Conservation (phyloP, 1,140 invertebrate species). For the Mactra quadrangularis region DNA sequence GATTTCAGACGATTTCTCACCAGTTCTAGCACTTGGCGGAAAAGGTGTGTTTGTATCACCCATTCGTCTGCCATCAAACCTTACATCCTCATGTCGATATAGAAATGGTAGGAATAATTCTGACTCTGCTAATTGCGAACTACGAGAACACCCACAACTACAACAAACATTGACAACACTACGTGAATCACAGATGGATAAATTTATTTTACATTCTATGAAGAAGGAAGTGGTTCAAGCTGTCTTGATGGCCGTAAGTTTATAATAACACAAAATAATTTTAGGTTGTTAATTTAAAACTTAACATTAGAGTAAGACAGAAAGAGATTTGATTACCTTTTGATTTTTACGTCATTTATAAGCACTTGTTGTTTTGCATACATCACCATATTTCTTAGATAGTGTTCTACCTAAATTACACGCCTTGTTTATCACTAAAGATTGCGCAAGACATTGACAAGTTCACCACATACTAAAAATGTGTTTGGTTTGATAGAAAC, state of each 20-base stretch:
- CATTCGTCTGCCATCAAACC: constrained; percentile 72
- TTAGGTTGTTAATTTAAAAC: too few relatives aligned
- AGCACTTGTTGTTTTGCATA: too few relatives aligned
- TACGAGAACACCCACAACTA: constrained; percentile 64
- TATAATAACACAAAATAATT: background rate
- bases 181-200: constrained; percentile 70
- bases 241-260: constrained; percentile 75
- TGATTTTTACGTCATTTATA: too few relatives aligned
- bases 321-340: too few relatives aligned
- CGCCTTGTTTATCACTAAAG: too few relatives aligned
- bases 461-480: too few relatives aligned
- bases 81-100: constrained; percentile 50
- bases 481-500: too few relatives aligned
- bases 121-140: background rate
- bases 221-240: constrained; percentile 72
- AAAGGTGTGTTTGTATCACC: constrained; percentile 73
- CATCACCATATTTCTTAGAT: too few relatives aligned
- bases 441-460: too few relatives aligned
- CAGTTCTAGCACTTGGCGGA: constrained; percentile 71
- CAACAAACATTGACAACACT: constrained; percentile 72
- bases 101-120: background rate
- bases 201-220: constrained; percentile 78
- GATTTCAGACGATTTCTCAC: constrained; percentile 78
- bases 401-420: too few relatives aligned
- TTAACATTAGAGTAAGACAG: too few relatives aligned